Conservation (phyloP, 1,140 invertebrate genomes). For the Drosophila cardini region DNA sequence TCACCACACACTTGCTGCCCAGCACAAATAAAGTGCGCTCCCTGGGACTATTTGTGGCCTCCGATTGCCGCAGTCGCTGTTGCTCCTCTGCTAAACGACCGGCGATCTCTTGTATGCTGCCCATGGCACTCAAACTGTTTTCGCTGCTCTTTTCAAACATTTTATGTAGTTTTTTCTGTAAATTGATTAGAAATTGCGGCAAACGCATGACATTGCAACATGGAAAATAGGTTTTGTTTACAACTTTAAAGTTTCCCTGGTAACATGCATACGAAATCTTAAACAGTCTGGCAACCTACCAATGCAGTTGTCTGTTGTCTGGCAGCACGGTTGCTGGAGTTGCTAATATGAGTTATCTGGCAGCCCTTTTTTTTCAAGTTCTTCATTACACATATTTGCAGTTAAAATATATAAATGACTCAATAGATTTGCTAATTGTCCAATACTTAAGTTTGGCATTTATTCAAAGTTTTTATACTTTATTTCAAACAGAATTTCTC, state of each 20-base stretch:
- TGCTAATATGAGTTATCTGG: too few species aligned
- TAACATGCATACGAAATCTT: constrained; percentile 2
- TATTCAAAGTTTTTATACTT: too few species aligned
- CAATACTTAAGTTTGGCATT: too few species aligned
- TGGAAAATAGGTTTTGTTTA: constrained; percentile 18
- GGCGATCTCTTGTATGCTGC: constrained; percentile 83
- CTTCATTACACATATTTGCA: too few species aligned
- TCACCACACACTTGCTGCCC: constrained; percentile 86
- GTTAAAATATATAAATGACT: too few species aligned
- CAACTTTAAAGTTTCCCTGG: constrained; percentile 33
- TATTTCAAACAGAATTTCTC: too few species aligned
- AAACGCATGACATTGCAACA: constrained; percentile 59
- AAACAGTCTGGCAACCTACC: not conserved
- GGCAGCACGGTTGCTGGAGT: not conserved
- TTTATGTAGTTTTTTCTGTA: constrained; percentile 57
- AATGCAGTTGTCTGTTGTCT: not conserved
- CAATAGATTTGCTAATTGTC: too few species aligned
- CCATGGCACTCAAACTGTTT: constrained; percentile 36
- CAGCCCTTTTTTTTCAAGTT: too few species aligned
- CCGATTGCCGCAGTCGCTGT: constrained; percentile 55
- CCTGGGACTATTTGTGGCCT: constrained; percentile 59
- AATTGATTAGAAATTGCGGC: constrained; percentile 56
- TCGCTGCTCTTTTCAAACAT: constrained; percentile 67
- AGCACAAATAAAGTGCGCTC: constrained; percentile 86
- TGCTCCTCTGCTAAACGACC: constrained; percentile 78